A percentile compares a stretch with the other conserved stretches of the same genome.
These are phyloP conservation scores for Apeltes quadracus DNA, from an alignment of 2,113 vertebrate genomes.

Conservation along the genomic window DNA sequence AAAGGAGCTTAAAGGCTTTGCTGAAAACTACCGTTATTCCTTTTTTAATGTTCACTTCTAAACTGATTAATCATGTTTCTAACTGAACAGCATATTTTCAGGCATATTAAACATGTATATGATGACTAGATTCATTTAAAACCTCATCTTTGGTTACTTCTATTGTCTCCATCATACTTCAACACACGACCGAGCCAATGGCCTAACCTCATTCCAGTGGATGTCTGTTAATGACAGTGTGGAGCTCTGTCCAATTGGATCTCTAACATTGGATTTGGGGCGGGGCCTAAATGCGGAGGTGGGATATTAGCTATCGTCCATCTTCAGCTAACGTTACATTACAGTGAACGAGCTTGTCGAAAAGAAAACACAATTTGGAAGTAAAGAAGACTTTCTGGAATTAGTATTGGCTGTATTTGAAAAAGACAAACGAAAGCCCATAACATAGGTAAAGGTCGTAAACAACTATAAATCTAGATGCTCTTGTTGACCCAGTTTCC, in stretches of 20 bases:
- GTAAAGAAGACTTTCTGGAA: slow-evolving; percentile 79
- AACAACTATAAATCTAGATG: slow-evolving; percentile 63
- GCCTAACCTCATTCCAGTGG: slow-evolving; percentile 41
- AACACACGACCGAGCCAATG: slow-evolving; percentile 49
- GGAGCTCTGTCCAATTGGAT: slow-evolving; percentile 60
- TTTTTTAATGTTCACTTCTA: background rate
- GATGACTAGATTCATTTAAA: background rate
- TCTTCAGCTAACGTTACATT: slow-evolving; percentile 79
- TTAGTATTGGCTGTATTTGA: slow-evolving; percentile 74
- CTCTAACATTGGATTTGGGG: slow-evolving; percentile 45
- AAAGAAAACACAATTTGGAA: slow-evolving; percentile 81
- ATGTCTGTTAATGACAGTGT: slow-evolving; percentile 44
- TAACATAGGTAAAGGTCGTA: slow-evolving; percentile 75
- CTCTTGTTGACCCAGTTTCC: slow-evolving; percentile 75
- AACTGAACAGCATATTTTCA: background rate
- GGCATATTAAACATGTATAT: background rate
- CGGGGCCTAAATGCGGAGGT: slow-evolving; percentile 58
- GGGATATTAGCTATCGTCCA: slow-evolving; percentile 81
- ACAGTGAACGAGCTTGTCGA: slow-evolving; percentile 79
- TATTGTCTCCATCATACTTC: slow-evolving; percentile 16
- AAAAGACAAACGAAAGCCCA: slow-evolving; percentile 79
- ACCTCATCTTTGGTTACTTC: no score
- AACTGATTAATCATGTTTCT: background rate
- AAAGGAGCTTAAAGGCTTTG: background rate
- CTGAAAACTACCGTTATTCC: background rate